A percentile compares a stretch with the other conserved stretches of the same genome.
Conservation (phyloP, 2,113 vertebrate genomes). For the Puntigrus tetrazona region DNA sequence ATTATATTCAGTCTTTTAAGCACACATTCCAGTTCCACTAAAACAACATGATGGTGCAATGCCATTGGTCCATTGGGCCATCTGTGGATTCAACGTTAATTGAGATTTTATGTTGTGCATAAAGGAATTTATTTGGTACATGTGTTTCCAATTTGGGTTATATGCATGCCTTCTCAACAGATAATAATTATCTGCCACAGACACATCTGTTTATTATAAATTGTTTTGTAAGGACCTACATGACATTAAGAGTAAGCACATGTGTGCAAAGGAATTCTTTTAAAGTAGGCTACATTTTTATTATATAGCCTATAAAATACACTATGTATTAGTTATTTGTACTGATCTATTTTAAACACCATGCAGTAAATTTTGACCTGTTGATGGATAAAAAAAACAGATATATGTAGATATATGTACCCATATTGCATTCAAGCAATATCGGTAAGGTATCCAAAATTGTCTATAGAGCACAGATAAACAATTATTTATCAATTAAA, state of each 20-base stretch:
- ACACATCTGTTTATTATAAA: background rate
- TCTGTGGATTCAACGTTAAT: background rate
- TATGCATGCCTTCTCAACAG: background rate
- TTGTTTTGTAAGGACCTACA: background rate
- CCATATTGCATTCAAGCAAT: no score
- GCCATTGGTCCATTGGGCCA: background rate
- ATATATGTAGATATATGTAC: no score
- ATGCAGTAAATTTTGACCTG: no score
- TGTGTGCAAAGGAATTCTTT: background rate
- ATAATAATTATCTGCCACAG: background rate
- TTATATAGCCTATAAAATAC: no score
- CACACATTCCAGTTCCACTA: background rate
- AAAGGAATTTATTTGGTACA: background rate
- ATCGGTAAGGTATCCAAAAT: no score
- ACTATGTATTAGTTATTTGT: no score
- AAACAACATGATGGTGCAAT: background rate
- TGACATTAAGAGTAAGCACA: background rate
- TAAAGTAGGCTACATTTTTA: no score
- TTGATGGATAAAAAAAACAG: no score
- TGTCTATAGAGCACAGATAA: no score
- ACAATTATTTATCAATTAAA: no score
- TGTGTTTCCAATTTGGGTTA: background rate
- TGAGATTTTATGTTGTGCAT: background rate
- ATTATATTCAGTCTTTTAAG: background rate
- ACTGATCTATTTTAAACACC: no score